Evolutionary conservation across 2,888 invertebrate genomes (phyloP), one percentile per base, ranked within the genome.

Genomic region (Lobophora halterata): DNA sequence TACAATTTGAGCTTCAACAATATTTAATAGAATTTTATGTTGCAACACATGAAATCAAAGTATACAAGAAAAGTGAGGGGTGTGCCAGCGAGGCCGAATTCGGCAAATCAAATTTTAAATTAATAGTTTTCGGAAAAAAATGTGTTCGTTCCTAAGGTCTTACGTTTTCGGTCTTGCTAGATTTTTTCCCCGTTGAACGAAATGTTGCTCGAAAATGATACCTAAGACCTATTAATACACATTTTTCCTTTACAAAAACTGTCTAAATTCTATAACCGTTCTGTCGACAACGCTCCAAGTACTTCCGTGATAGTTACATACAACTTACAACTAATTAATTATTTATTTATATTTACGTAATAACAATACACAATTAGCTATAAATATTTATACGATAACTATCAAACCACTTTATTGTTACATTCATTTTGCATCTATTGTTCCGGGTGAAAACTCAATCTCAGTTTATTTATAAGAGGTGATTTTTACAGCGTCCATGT

Each of bases 301-400:
- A 74, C 79, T 68, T 79, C 71, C 71, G 72, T 79, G 79, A 79
- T 83, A 81, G 77, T 81, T 82, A 80, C n/a, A n/a, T n/a, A n/a
- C 79, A 81, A 71, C 83, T 87, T 86, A 86, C 74, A 79, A 85
- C 83, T 86, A 86, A 71, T 85, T 76, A 86, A 85, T 86, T 85
- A 81, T 81, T 81, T 83, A 81, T 83, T 86, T 86, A 85, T 86
- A 83, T 83, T 82, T 86, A 86, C 80, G 82, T 83, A 79, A 82
- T 87, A 87, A 87, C 87, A 87, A 86, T 87, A 87, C 86, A 87
- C 87, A 86, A 83, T 87, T 87, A 86, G 86, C 87, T 87, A 87
- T 87, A 87, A 87, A 87, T 87, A 87, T 86, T 81, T 86, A 86
- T 87, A 87, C 69, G 85, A 80, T 83, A 82, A 83, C 85, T 85